Evolutionary conservation across 2,888 invertebrate species (phyloP), one percentile per base, ranked within the genome.

Genomic region (Patella pellucida): DNA sequence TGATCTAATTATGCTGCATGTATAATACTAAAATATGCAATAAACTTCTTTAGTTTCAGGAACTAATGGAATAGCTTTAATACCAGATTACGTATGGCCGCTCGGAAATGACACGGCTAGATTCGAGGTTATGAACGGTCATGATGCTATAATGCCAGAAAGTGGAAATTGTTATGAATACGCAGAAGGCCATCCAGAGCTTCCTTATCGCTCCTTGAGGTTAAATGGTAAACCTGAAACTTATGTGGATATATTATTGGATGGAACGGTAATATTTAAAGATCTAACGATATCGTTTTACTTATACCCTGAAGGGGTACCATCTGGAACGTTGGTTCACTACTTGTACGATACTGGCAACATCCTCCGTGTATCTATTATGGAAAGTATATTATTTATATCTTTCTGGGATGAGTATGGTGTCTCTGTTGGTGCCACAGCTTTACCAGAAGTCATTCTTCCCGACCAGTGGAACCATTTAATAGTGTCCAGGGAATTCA

Each of bases 351-450:
- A 77, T 52, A 71, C 78, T 52, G 82, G 82, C n/a, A 77, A 82
- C 74, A 76, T 78, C 23, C 71, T 82, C 67, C 76, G 75, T 62
- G 27, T 80, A 50, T 74, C 80, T 7, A 76, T 82, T 31, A 75
- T 80, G 54, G 78, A 80, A 68, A 74, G 79, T 41, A 69, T 80
- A 4, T 74, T 82, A 54, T 79, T 84, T 52, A 76, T 84, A 9
- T 82, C 83, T 12, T 84, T 84, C 75, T 82, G 84, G 73, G 84
- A 84, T 69, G 82, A 83, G 74, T 84, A 81, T 69, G 84, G 82
- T 1, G 83, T 82, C 5, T 81, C 82, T 2, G 82, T 83, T 19
- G 84, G 84, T 52, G 78, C 80, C 41, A 79, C 82, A 5, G 80
- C 82, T 14, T 50, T 82, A 16, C 78, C 83, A 1, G 75, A 78